Evolutionary conservation across 1,140 invertebrate species (phyloP), one percentile per base, ranked within the genome.

Genomic region (Diorhabda elongata): DNA sequence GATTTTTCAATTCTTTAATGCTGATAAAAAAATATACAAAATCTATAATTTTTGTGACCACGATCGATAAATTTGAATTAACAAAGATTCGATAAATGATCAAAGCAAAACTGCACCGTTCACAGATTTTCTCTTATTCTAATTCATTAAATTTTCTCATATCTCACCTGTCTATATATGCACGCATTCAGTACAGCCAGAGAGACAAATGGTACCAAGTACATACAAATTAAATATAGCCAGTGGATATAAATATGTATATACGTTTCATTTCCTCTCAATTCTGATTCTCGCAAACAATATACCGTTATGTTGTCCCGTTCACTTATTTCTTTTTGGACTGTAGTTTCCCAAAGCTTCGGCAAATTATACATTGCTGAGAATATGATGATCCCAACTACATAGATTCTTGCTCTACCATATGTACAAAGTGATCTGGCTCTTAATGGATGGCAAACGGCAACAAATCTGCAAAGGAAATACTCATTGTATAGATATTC

Each of bases 201-300:
- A 60, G 90, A 87, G 42, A 88, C 84, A 78, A 98, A 94, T 6
- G 96, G 96, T 67, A 97, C 86, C 67, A 95, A 88, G 81, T 97
- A 97, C 86, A 96, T 94, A 69, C 97, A 89, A 61, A 97, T 85
- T 64, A 98, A 86, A 81, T 98, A 97, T 80, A 95, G 85, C 91
- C 94, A 97, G 75, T 95, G 90, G 70, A 96, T 94, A 79, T 97
- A 98, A 5, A 96, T 84, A 42, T 88, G 87, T 58, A 93, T 90
- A 82, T 97, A 98, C 2, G 87, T 81, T 5, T 82, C 78, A 80
- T 93, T 89, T 8, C 85, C 83, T 61, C 94, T 86, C 73, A 97
- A 83, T 3, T 81, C 74, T 45, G 93, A 89, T 6, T 91, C 87
- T 2, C 83, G 81, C 26, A 92, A 86, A 73, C 89, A 90, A 75